Base-by-base conservation (phyloP, 2,888 invertebrate species). In the Tiliacea aurago region DNA sequence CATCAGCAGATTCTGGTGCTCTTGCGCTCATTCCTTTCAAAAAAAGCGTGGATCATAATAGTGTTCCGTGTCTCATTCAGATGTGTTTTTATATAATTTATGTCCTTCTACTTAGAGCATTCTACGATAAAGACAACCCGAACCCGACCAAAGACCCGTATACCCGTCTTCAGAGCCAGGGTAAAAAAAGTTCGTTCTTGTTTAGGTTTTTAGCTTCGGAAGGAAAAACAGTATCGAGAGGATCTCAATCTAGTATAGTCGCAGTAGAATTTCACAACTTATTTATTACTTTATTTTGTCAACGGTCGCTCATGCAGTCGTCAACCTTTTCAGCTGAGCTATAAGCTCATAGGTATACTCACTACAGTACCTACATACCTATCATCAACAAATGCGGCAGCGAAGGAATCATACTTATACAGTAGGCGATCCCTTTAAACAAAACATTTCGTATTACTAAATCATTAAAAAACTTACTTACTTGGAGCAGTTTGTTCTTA, bases 21-120 rank as follows among this genome's bases (percentile, higher is more conserved):
- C 37, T 59, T 13, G 33, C 47, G 47, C 9, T 47, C 13, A 67
- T 67, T 43, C 62, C n/a, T 9, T 2, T 41, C 15, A 41, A 41
- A 41, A 9, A 41, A 61, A n/a, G 9, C n/a, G 37, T 41, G 15
- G n/a, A n/a, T 41, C 59, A 37, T 37, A 59, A 37, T 59, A 37
- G 37, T 37, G 4, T n/a, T 37, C n/a, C 37, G 37, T 37, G 28
- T 43, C 10, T 67, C 15, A 58, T 49, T 49, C 13, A 49, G 9
- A 55, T 63, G 56, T 53, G 33, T 13, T 53, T n/a, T 37, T 41
- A 49, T 15, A 28, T 49, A 15, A 15, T 20, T 56, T 45, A 58
- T 58, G 56, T 73, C 58, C 45, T 51, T 51, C 33, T 73, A 51
- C 18, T 53, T 73, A 58, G n/a, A 73, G 11, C 51, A 74, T 20